Evolutionary conservation across 2,888 invertebrate species (phyloP).

Genomic region (Asteroscopus sphinx): DNA sequence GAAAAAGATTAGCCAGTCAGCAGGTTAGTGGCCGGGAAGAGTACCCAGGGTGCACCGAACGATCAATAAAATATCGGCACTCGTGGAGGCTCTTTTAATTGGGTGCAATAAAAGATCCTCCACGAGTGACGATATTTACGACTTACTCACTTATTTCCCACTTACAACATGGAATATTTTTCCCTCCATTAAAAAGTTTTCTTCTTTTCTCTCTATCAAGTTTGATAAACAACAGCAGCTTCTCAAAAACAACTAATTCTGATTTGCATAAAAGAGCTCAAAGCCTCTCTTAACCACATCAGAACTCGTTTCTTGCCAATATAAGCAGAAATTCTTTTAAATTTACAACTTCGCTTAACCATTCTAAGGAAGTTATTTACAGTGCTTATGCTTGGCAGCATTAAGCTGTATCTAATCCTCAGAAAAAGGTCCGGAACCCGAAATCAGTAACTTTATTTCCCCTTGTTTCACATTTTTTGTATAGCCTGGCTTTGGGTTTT

Average conservation of each 20-base stretch:
- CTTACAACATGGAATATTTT: no score
- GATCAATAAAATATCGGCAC: no score
- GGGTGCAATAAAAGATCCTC: no score
- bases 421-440: conserved; percentile 31
- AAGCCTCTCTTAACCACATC: conserved; percentile 13
- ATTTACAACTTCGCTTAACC: conserved; percentile 26
- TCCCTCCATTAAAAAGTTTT: neutral
- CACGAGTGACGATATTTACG: no score
- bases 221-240: conserved; percentile 3
- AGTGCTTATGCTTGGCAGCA: conserved; percentile 12
- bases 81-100: no score
- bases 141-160: no score
- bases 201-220: conserved; percentile 1
- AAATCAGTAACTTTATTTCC: conserved; percentile 42
- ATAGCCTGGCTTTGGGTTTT: conserved; percentile 20
- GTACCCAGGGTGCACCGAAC: no score
- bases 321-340: conserved; percentile 26
- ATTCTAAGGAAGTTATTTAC: conserved; percentile 35
- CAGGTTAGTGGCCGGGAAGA: no score
- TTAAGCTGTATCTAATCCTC: conserved; percentile 42
- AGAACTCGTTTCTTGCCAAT: conserved; percentile 25
- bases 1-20: no score
- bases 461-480: conserved; percentile 43
- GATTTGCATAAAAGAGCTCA: conserved; percentile 27
- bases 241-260: conserved; percentile 6